These are phyloP conservation scores for Tor tambroides DNA, from an alignment of 2,113 vertebrate species.

Conservation along the genomic window DNA sequence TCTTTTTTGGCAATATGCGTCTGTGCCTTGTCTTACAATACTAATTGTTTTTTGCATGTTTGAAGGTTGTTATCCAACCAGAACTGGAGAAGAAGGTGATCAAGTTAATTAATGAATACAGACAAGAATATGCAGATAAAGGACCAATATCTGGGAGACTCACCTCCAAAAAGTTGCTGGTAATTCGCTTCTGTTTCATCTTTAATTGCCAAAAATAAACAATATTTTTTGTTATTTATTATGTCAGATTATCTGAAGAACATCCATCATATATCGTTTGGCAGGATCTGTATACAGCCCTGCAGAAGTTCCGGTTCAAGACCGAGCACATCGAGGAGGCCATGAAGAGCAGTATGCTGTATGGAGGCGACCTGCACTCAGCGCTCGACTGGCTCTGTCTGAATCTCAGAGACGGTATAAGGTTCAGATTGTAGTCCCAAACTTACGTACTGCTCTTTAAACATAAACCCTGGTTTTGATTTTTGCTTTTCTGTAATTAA, in stretches of 20 bases:
- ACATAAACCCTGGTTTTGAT: neutral
- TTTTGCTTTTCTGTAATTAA: neutral
- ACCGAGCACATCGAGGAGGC: constrained; percentile 95
- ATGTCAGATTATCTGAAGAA: neutral
- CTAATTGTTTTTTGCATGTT: neutral
- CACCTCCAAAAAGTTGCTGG: constrained; percentile 93
- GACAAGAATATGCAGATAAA: constrained; percentile 83
- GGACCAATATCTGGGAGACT: constrained; percentile 90
- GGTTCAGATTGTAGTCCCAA: neutral
- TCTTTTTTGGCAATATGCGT: neutral
- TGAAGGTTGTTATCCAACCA: constrained; percentile 88
- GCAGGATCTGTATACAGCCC: constrained; percentile 93
- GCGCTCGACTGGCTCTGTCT: constrained; percentile 98
- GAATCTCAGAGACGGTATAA: constrained; percentile 90
- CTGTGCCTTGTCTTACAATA: neutral
- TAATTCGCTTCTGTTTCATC: constrained; percentile 58
- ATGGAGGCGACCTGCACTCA: constrained; percentile 95
- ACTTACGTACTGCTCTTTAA: neutral
- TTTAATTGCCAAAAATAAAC: neutral
- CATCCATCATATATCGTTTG: neutral
- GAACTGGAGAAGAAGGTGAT: constrained; percentile 93
- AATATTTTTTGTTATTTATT: neutral
- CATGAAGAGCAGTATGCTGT: constrained; percentile 92
- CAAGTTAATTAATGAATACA: constrained; percentile 90
- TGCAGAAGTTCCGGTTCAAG: constrained; percentile 91